Evolutionary conservation across 1,140 invertebrate species (phyloP), one percentile per base, ranked within the genome.

Genomic region (Drosophila hydei): DNA sequence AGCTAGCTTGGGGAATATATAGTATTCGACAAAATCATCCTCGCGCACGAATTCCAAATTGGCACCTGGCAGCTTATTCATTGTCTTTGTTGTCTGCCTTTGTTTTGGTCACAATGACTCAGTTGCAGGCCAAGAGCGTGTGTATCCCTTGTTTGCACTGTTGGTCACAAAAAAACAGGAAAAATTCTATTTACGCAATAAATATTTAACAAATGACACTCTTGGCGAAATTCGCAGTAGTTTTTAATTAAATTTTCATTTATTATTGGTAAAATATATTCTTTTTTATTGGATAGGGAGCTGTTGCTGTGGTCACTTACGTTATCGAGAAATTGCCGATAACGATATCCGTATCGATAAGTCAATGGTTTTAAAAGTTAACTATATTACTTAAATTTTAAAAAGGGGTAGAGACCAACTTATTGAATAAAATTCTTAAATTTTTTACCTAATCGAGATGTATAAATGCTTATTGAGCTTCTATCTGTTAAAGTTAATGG

Each of bases 11-110:
- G 94, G 93, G 89, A 95, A 96, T 30, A 96, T 72, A 76, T 93
- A 96, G 91, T 95, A 95, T 88, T 96, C 95, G 11, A 96, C 92
- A 58, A 93, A 94, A 89, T 96, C 95, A 54, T 96, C 95, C 69
- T 94, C 94, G 23, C 93, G 91, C 9, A 94, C 92, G 42, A 91
- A 92, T 80, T 94, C 92, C 40, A 94, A 83, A 61, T 91, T 91
- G 36, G 75, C 74, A 19, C 81, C 71, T 36, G 76, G 74, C 48
- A 74, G 23, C 55, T 90, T 90, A 30, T 68, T 77, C 68, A 75
- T 78, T 67, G 56, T 76, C 77, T 61, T 68, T 69, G 43, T 67
- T 80, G 79, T 48, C 54, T 56, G 36, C 42, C 18, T 54, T 47
- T 50, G 33, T 16, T 71, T 72, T 60, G 64, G 38, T 62, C 59